These are phyloP conservation scores for Serripes groenlandicus DNA, from an alignment of 2,888 invertebrate genomes.

Conservation along the genomic window DNA sequence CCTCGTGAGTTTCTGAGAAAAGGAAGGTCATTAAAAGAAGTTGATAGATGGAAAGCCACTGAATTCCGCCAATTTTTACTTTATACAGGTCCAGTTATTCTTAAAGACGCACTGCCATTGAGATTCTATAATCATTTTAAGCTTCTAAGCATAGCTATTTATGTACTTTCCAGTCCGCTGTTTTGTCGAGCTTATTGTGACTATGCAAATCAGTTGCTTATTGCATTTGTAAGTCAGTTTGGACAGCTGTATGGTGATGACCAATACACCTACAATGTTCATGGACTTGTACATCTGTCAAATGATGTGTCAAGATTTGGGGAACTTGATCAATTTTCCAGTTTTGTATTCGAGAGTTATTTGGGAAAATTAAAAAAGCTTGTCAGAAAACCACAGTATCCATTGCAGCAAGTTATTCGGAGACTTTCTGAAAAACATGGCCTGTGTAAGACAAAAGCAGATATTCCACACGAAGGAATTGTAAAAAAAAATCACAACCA, in stretches of 20 bases:
- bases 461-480: background rate
- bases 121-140: constrained; percentile 49
- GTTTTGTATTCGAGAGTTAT: constrained; percentile 84
- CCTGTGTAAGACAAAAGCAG: background rate
- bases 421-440: constrained; percentile 50
- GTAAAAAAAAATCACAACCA: constrained; percentile 35
- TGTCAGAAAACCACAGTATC: too few relatives aligned
- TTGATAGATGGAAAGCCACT: constrained; percentile 80
- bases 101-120: constrained; percentile 61
- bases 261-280: constrained; percentile 83
- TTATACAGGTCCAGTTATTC: constrained; percentile 76
- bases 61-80: constrained; percentile 77
- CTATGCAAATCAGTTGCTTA: constrained; percentile 70
- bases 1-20: constrained; percentile 77
- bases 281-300: constrained; percentile 83
- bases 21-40: constrained; percentile 72
- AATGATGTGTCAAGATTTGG: constrained; percentile 82
- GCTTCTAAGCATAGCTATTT: constrained; percentile 63
- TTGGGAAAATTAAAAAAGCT: constrained; percentile 66
- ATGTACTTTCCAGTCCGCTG: constrained; percentile 65
- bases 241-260: constrained; percentile 81
- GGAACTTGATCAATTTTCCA: constrained; percentile 78
- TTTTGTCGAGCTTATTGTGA: constrained; percentile 61
- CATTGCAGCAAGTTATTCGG: constrained; percentile 58
- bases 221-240: constrained; percentile 74